These are phyloP conservation scores for Micropterix aruncella DNA, from an alignment of 2,888 invertebrate species.

Conservation along the genomic window DNA sequence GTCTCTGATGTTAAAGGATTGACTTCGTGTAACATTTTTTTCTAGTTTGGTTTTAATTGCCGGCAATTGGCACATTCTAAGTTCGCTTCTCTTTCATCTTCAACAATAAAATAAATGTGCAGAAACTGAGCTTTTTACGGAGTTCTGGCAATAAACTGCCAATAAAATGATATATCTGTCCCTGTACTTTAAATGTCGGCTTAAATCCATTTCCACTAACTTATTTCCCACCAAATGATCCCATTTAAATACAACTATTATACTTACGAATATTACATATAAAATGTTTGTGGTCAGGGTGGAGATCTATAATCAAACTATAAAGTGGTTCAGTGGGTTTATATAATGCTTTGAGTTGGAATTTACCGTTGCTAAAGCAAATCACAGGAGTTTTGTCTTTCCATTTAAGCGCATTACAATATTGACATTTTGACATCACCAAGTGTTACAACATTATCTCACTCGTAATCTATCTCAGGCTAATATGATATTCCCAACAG, in stretches of 20 bases:
- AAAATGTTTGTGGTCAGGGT: background rate
- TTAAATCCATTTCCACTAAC: background rate
- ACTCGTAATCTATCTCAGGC: background rate
- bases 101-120: background rate
- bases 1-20: too few relatives aligned
- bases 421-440: background rate
- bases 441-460: background rate
- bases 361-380: background rate
- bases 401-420: background rate
- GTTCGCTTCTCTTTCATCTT: background rate
- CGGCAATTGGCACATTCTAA: background rate
- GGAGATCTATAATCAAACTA: background rate
- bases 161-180: background rate
- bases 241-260: background rate
- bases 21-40: background rate
- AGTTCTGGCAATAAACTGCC: background rate
- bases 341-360: background rate
- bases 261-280: background rate
- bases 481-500: background rate
- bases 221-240: background rate
- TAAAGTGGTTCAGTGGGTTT: background rate
- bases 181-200: background rate
- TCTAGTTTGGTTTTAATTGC: background rate
- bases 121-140: background rate
- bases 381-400: background rate